Percentiles rank a stretch among this genome's conserved stretches.
Evolutionary conservation across 2,113 vertebrate species (phyloP).

Genomic region (Bambusicola thoracicus): DNA sequence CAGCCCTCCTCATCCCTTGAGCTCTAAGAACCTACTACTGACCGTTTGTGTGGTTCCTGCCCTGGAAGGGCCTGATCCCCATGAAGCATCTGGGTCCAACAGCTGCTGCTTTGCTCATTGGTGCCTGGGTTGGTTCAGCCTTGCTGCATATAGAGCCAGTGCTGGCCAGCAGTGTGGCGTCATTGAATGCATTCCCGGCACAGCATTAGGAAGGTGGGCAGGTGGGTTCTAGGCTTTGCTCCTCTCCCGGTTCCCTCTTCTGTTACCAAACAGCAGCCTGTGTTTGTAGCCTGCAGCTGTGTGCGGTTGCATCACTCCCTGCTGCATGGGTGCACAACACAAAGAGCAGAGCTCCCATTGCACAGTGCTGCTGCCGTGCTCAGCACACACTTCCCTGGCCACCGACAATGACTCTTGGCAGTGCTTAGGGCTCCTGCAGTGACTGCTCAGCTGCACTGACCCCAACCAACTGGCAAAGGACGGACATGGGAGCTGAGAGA

Average conservation of each 20-base stretch:
- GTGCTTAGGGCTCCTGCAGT: constrained; percentile 9
- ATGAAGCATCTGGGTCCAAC: fast-evolving
- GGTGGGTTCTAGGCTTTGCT: background rate
- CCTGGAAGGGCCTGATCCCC: background rate
- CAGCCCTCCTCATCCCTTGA: background rate
- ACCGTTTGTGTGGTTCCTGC: background rate
- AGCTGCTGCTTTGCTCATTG: background rate
- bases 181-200: background rate
- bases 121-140: background rate
- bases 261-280: background rate
- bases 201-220: fast-evolving
- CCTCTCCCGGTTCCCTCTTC: background rate
- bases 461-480: background rate
- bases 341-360: background rate
- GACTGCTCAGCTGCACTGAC: background rate
- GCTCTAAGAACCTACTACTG: background rate
- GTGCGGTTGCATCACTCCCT: background rate
- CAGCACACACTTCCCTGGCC: constrained; percentile 10
- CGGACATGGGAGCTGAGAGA: background rate
- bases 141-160: background rate
- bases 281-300: background rate
- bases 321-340: fast-evolving
- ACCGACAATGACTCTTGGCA: constrained; percentile 15
- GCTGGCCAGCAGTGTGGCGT: fast-evolving
- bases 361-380: background rate